Evolutionary conservation across 2,113 vertebrate genomes (phyloP), one percentile per base, ranked within the genome.

Genomic region (Periophthalmus modestus): DNA sequence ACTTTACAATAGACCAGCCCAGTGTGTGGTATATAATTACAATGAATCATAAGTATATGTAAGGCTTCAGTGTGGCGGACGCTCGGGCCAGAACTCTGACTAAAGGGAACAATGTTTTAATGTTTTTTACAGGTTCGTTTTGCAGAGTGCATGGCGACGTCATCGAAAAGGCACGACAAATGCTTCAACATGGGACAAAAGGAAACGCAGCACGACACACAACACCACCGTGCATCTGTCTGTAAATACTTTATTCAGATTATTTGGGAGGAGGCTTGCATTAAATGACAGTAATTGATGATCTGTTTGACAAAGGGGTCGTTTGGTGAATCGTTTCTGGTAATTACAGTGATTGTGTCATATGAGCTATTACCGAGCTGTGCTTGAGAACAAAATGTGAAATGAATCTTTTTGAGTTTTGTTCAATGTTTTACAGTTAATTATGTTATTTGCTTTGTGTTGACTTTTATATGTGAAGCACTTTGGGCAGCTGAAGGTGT

Each of bases 121-220:
- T 21, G 46, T 48, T 67, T 67, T 78, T 57, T 72, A 77, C 59
- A 82, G 16, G 73, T 39, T 82, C 50, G 57, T 47, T 69, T 23
- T 6, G 34, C 36, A 67, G 65, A 82, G 58, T 3, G 70, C 28
- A 28, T 28, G 52, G 58, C 82, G 82, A 82, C 24, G 43, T 84
- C 80, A 89, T 13, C 11, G 23, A 47, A 70, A 4, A 77, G 77
- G 83, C 54, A 5, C 15, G 2, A 14, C 72, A 69, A 85, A 72
- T 19, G 6, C 55, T 81, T 85, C 79, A 66, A 73, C 62, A 52
- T 80, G 77, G 57, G 23, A 71, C 65, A 9, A 70, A 82, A 71
- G 46, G n/a, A 74, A 78, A 78, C 67, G 0, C 50, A 76, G 82
- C 68, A 0, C 47, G 4, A 4, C 46, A 33, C 34, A 10, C 39